These are phyloP conservation scores for Brachyrhaphis roseni DNA, from an alignment of 2,797 vertebrate genomes.

Conservation along the genomic window DNA sequence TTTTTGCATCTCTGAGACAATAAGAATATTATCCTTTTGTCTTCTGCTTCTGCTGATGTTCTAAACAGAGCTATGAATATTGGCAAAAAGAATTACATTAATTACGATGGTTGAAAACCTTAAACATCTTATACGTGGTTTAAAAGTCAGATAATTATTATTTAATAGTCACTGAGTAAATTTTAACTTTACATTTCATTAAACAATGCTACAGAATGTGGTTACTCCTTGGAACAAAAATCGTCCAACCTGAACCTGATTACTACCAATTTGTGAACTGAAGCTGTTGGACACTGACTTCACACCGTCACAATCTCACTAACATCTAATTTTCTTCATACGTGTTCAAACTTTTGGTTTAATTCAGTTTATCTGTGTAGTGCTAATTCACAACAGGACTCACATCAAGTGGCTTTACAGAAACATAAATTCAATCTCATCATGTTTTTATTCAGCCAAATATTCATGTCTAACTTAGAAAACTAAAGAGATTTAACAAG, in stretches of 20 bases:
- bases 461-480: background rate
- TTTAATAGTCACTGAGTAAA: too few species aligned
- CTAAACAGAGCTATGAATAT: background rate
- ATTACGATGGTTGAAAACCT: background rate
- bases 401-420: background rate
- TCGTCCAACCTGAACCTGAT: background rate
- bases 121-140: background rate
- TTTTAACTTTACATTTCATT: background rate
- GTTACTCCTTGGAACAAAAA: background rate
- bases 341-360: background rate
- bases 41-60: slow-evolving; percentile 34
- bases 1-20: slow-evolving; percentile 35
- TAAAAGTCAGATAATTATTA: background rate
- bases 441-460: background rate
- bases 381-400: background rate
- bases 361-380: too few species aligned
- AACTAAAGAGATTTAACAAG: background rate
- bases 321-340: background rate
- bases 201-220: background rate
- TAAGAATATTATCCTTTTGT: slow-evolving; percentile 51
- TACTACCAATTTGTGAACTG: background rate
- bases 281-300: background rate
- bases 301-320: background rate
- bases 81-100: background rate
- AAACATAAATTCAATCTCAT: background rate